Evolutionary conservation across 2,113 vertebrate species (phyloP), one percentile per base, ranked within the genome.

Genomic region (Plecturocebus donacophilus): DNA sequence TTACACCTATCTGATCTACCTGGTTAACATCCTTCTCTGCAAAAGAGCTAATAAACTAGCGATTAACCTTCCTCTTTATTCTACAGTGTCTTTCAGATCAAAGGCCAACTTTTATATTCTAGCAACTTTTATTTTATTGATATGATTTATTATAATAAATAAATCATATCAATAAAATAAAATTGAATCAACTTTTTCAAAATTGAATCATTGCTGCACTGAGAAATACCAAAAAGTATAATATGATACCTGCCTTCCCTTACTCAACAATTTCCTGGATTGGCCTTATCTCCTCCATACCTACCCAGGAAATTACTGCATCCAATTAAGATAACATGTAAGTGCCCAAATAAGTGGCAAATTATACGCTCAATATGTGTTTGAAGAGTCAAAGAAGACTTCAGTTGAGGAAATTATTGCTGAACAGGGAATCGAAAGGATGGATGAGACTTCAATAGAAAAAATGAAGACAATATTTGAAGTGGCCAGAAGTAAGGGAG

Each of bases 191-290:
- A 64, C 27, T 64, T 88, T 40, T 83, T 80, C 16, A 54, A 95
- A 96, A 92, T 47, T 75, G n/a, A 92, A 71, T 90, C 42, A 45
- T 40, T 94, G 61, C 64, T 91, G 3, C 87, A 76, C 70, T 92
- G 94, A 95, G 82, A 88, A 40, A 83, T 66, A 70, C 16, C n/a
- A 87, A 32, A 96, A 64, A 90, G n/a, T 66, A 40, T 88, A 49
- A 40, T 56, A 27, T 45, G 56, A 87, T 88, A 82, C 47, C 64
- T 94, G 27, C 4, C 52, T 73, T 79, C 45, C 13, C 56, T 58
- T 58, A 58, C 21, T 23, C 21, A 23, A 23, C 56, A 23, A 10
- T 58, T 58, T 58, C 56, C 21, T 58, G 56, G 56, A 23, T 23
- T 23, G 56, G 56, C 21, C 21, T 23, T 58, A 8, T 23, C 56